These are phyloP conservation scores for Rhinoraja longicauda DNA, from an alignment of 2,797 vertebrate species.

Conservation along the genomic window DNA sequence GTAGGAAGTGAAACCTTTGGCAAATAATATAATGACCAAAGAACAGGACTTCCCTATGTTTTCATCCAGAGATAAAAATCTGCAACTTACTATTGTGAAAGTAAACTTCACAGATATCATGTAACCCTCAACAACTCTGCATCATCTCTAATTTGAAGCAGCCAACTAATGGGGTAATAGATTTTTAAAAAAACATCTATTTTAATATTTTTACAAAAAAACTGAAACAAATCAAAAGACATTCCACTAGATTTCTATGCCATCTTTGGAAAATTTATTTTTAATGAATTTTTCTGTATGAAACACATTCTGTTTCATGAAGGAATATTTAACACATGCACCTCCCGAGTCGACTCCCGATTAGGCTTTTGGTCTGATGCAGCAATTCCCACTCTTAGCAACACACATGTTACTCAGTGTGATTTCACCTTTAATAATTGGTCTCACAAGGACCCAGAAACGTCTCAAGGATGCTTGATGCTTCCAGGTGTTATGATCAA, in stretches of 20 bases:
- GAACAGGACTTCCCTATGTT: background rate
- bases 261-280: constrained; percentile 16
- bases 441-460: constrained; percentile 49
- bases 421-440: constrained; percentile 51
- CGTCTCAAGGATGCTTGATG: constrained; percentile 14
- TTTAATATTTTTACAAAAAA: background rate
- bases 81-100: background rate
- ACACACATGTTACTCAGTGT: constrained; percentile 32
- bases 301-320: background rate
- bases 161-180: too few relatives aligned
- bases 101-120: background rate
- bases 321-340: background rate
- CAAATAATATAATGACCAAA: background rate
- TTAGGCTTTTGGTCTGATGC: constrained; percentile 39
- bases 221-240: background rate
- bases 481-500: constrained; percentile 42
- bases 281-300: constrained; percentile 12
- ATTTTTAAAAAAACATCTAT: background rate
- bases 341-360: constrained; percentile 39
- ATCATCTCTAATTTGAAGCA: background rate
- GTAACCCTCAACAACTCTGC: background rate
- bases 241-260: background rate
- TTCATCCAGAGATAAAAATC: background rate
- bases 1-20: background rate
- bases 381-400: constrained; percentile 48